Conservation (phyloP, 2,113 vertebrate species). For the Leptobrachium leishanense region DNA sequence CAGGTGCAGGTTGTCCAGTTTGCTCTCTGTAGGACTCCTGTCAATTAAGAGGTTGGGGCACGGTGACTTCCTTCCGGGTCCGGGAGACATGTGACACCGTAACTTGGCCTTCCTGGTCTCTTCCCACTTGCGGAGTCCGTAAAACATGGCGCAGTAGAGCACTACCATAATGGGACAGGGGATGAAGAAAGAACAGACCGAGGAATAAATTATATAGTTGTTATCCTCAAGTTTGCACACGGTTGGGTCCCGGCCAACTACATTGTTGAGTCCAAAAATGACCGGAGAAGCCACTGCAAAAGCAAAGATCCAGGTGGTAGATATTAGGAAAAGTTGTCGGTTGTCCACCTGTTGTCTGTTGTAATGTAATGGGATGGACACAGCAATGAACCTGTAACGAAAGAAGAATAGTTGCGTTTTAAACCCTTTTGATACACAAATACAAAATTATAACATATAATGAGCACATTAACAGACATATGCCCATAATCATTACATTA, state of each 20-base stretch:
- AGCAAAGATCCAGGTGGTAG: constrained; percentile 88
- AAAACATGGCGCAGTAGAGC: constrained; percentile 87
- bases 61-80: constrained; percentile 55
- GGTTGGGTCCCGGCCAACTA: constrained; percentile 73
- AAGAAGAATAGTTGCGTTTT: constrained; percentile 1
- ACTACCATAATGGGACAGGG: constrained; percentile 92
- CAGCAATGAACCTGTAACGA: constrained; percentile 83
- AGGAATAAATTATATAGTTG: constrained; percentile 88
- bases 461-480: background rate
- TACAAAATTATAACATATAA: background rate
- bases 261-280: constrained; percentile 87
- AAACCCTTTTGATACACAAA: background rate
- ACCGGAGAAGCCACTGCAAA: constrained; percentile 88
- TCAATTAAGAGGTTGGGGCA: constrained; percentile 63
- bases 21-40: constrained; percentile 60
- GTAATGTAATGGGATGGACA: constrained; percentile 84
- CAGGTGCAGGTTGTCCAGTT: constrained; percentile 59
- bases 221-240: constrained; percentile 87
- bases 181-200: constrained; percentile 92
- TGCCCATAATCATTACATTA: too few relatives aligned
- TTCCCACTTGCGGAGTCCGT: constrained; percentile 82
- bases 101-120: constrained; percentile 78
- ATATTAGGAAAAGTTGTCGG: constrained; percentile 81
- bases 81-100: constrained; percentile 70
- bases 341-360: constrained; percentile 81